Evolutionary conservation across 2,888 invertebrate genomes (phyloP).

Genomic region (Cabera pusaria): DNA sequence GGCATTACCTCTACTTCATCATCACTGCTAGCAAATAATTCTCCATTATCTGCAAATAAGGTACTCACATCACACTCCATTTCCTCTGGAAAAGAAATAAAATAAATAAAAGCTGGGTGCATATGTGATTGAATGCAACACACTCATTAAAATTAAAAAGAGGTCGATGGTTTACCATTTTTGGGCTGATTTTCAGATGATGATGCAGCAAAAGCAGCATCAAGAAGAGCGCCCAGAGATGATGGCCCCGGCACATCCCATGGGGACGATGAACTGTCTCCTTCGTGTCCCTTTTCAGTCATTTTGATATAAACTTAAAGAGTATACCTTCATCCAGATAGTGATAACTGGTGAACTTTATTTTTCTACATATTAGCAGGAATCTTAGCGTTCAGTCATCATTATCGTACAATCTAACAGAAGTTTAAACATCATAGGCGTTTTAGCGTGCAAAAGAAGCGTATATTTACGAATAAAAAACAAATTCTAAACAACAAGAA

Average conservation of each 20-base stretch:
- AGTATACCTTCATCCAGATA: constrained; percentile 20
- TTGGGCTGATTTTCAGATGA: constrained; percentile 65
- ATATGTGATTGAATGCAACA: too few relatives aligned
- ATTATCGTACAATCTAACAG: too few relatives aligned
- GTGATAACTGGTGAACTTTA: too few relatives aligned
- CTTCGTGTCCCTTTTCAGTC: constrained; percentile 69
- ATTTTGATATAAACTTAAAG: constrained; percentile 38
- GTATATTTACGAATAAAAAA: too few relatives aligned
- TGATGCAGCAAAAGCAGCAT: constrained; percentile 85
- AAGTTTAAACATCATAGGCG: too few relatives aligned
- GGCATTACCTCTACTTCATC: constrained; percentile 81
- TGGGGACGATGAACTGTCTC: constrained; percentile 61
- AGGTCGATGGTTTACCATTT: constrained; percentile 55
- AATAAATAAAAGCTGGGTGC: background rate
- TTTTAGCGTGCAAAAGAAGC: too few relatives aligned
- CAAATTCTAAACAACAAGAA: too few relatives aligned
- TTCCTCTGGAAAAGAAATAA: constrained; percentile 71
- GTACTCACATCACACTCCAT: constrained; percentile 83
- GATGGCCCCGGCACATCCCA: constrained; percentile 78
- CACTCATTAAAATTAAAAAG: background rate
- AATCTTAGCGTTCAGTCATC: too few relatives aligned
- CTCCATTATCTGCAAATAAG: constrained; percentile 81
- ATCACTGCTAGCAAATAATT: constrained; percentile 59
- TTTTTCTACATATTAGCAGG: too few relatives aligned
- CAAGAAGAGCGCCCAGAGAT: constrained; percentile 85